Percentiles rank a stretch among this genome's conserved stretches.
Conservation (phyloP, 2,888 invertebrate genomes). For the Diplolepis rosae region DNA sequence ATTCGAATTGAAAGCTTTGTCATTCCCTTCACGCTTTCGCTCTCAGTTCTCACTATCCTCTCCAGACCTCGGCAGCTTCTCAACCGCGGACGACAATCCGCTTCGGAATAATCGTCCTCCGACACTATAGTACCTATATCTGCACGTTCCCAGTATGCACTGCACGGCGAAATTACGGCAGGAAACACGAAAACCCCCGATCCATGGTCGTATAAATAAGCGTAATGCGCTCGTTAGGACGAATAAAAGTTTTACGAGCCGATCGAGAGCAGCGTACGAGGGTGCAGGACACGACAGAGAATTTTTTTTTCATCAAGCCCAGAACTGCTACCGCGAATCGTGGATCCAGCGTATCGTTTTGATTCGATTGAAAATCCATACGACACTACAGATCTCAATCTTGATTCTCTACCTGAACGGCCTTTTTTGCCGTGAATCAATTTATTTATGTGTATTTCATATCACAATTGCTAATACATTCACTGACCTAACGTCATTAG, state of each 20-base stretch:
- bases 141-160: conserved; percentile 45
- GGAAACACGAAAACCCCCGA: conserved; percentile 58
- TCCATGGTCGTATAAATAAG: conserved; percentile 62
- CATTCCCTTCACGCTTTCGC: conserved; percentile 44
- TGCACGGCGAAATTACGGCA: conserved; percentile 53
- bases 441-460: not conserved
- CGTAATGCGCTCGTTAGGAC: conserved; percentile 66
- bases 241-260: conserved; percentile 68
- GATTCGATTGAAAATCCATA: conserved; percentile 28
- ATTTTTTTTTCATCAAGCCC: conserved; percentile 49
- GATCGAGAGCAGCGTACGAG: conserved; percentile 52
- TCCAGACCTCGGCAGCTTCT: conserved; percentile 14
- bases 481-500: not conserved
- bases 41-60: conserved; percentile 38
- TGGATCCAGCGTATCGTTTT: conserved; percentile 16
- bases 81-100: conserved; percentile 49
- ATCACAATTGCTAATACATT: not conserved
- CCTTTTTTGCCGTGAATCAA: not conserved
- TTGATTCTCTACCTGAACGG: not conserved
- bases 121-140: conserved; percentile 22
- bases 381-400: not conserved
- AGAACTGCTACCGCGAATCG: conserved; percentile 12
- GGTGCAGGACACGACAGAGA: conserved; percentile 42
- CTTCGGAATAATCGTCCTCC: conserved; percentile 49
- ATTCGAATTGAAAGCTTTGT: conserved; percentile 19